phyloP scores from a whole-genome alignment of 2,113 vertebrate genomes.

The Equus quagga region DNA sequence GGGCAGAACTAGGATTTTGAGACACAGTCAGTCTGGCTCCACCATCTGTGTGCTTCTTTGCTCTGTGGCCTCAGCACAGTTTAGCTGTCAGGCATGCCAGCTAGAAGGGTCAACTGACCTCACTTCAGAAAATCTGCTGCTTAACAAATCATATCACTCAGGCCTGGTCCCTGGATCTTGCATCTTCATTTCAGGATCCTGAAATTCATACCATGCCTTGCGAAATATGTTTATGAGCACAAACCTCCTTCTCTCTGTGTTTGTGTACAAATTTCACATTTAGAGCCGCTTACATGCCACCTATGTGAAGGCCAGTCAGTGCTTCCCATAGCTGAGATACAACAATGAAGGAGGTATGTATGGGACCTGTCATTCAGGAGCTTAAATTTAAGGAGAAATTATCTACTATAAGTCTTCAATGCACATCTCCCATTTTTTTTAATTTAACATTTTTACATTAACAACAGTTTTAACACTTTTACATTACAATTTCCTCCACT shows the following conservation, averaged over 20 bases:
- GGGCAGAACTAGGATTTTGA: neutral
- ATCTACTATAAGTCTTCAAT: neutral
- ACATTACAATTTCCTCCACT: neutral
- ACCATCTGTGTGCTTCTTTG: neutral
- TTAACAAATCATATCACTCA: neutral
- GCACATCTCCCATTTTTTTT: neutral
- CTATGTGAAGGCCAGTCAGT: neutral
- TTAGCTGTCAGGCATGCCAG: neutral
- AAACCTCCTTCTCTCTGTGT: neutral
- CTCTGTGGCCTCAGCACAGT: too few species aligned
- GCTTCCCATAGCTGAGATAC: neutral
- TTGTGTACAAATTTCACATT: neutral
- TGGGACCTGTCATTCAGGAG: neutral
- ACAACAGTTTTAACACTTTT: neutral
- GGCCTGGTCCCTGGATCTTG: neutral
- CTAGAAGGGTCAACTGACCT: neutral
- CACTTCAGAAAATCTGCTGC: neutral
- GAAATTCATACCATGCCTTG: neutral
- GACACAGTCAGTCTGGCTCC: neutral
- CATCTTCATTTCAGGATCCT: neutral
- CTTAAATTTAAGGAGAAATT: neutral
- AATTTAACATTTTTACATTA: neutral
- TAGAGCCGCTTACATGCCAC: neutral
- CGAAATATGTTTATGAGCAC: neutral
- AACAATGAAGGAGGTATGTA: neutral